Conservation (phyloP, 2,888 invertebrate species). For the Sinelater perroti region DNA sequence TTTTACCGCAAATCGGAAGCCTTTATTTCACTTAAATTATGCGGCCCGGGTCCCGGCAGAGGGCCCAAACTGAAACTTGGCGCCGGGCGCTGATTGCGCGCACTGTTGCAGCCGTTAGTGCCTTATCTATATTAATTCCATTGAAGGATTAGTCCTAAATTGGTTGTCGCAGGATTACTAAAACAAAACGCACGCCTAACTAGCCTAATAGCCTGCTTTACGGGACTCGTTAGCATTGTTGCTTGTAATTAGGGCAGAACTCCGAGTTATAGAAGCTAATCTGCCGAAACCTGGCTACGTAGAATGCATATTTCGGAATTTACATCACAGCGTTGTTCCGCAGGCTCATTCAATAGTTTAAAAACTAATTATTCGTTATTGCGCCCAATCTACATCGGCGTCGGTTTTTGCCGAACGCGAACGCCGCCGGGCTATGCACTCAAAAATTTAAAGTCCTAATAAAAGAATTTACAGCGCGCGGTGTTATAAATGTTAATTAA, state of each 20-base stretch:
- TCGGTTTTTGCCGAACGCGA: too few species aligned
- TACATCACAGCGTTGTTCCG: constrained; percentile 16
- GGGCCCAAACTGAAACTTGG: constrained; percentile 10
- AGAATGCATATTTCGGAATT: constrained; percentile 35
- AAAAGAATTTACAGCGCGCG: too few species aligned
- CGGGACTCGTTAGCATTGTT: constrained; percentile 42
- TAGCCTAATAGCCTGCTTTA: constrained; percentile 44
- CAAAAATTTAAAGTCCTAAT: too few species aligned
- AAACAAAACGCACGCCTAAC: constrained; percentile 41
- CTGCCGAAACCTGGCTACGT: constrained; percentile 31
- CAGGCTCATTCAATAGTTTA: constrained; percentile 7
- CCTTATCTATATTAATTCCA: constrained; percentile 41
- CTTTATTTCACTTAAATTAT: constrained; percentile 29
- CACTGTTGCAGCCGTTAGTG: constrained; percentile 29
- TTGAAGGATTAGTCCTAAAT: constrained; percentile 45
- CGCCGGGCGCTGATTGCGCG: constrained; percentile 29
- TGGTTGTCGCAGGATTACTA: constrained; percentile 44
- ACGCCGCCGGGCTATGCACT: too few species aligned
- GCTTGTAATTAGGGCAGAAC: constrained; percentile 42
- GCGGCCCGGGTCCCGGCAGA: constrained; percentile 14
- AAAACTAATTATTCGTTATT: constrained; percentile 15
- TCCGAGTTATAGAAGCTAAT: constrained; percentile 40
- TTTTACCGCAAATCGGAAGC: constrained; percentile 27
- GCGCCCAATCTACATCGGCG: too few species aligned
- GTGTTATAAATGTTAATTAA: too few species aligned